These are phyloP conservation scores for Rapana venosa DNA, from an alignment of 2,888 invertebrate species.

Conservation along the genomic window DNA sequence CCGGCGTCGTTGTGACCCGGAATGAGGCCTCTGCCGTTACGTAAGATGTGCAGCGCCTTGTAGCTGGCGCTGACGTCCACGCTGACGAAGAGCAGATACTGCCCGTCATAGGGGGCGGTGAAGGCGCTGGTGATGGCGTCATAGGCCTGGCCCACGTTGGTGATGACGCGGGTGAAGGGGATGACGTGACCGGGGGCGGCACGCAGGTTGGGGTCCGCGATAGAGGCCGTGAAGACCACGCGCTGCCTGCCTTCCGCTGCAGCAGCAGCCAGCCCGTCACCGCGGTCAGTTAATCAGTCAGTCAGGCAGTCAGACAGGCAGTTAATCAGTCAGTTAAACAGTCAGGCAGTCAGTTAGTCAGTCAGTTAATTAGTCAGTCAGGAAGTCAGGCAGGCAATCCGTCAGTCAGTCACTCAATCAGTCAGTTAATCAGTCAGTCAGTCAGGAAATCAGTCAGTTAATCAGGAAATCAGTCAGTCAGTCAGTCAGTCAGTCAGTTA, in stretches of 20 bases:
- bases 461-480: no score
- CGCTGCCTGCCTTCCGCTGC: neutral
- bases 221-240: conserved; percentile 8
- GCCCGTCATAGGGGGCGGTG: conserved; percentile 23
- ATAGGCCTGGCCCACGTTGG: conserved; percentile 61
- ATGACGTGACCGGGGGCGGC: conserved; percentile 39
- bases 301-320: no score
- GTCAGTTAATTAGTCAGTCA: no score
- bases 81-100: conserved; percentile 26
- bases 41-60: neutral
- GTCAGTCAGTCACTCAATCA: no score
- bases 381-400: no score
- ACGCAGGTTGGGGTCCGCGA: neutral
- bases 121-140: conserved; percentile 51
- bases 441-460: no score
- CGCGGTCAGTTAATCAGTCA: no score
- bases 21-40: neutral
- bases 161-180: conserved; percentile 56
- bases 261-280: neutral
- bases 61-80: conserved; percentile 12
- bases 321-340: no score
- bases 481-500: no score
- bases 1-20: conserved; percentile 9
- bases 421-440: no score
- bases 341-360: no score